A percentile compares a stretch with the other conserved stretches of the same genome.
phyloP scores from a whole-genome alignment of 1,140 invertebrate species.

The Calephelis virginiensis region DNA sequence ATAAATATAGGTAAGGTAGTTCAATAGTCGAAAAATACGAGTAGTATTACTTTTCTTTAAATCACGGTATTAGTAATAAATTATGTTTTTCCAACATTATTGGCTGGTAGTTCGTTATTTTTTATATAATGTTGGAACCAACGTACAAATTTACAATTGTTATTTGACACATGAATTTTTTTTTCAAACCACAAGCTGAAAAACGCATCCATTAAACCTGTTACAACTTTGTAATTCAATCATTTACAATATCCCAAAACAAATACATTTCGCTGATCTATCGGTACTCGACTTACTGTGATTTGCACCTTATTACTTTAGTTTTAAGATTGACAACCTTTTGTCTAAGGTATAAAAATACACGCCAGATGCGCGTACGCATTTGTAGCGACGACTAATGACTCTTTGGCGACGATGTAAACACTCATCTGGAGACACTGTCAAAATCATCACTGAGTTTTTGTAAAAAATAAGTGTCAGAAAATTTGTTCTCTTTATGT shows the following conservation, averaged over 20 bases:
- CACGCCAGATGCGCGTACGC: conserved; percentile 37
- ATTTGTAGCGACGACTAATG: conserved; percentile 64
- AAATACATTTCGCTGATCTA: not conserved
- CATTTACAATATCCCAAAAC: conserved; percentile 39
- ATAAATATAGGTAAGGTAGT: too few species aligned
- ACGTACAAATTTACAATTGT: too few species aligned
- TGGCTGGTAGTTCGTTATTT: too few species aligned
- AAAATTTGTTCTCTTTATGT: conserved; percentile 40
- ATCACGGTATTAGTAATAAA: too few species aligned
- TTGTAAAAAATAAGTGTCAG: conserved; percentile 43
- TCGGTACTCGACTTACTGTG: not conserved
- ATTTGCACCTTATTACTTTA: not conserved
- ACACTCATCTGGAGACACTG: conserved; percentile 59
- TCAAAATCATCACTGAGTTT: conserved; percentile 57
- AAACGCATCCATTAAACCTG: conserved; percentile 2
- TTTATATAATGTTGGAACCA: too few species aligned
- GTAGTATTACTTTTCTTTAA: too few species aligned
- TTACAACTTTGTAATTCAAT: conserved; percentile 46
- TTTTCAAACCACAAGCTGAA: not conserved
- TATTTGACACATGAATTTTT: too few species aligned
- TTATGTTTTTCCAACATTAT: too few species aligned
- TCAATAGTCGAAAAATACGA: too few species aligned
- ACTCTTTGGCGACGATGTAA: conserved; percentile 66
- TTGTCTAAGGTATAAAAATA: conserved; percentile 29
- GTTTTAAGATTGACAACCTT: conserved; percentile 18